Base-by-base conservation (phyloP, 1,140 invertebrate species). In the Heliconius congener region DNA sequence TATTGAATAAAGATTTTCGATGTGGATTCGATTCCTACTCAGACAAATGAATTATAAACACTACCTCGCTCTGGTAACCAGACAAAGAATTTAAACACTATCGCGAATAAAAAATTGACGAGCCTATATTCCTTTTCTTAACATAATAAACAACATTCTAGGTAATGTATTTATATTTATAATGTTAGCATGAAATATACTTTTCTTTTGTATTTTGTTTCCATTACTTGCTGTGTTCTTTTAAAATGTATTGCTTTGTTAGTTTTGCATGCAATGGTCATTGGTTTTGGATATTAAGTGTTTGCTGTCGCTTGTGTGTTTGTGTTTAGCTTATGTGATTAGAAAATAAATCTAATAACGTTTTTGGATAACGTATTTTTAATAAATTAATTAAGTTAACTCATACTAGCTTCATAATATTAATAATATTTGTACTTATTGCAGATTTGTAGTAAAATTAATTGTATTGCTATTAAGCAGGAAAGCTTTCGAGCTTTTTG, bases 251-350 rank as follows among this genome's bases (percentile, higher is more conserved):
- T 74, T 57, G 50, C n/a, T 23, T 55, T 57, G 52, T 74, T 4
- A 46, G 16, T 34, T 74, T 19, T 74, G 52, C 52, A 57, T 57
- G 52, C 3, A 39, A 60, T 60, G n/a, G 13, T 66, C 13, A 37
- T 19, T 57, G n/a, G 19, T 37, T 72, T 72, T 42, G 30, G 19
- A 37, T 39, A n/a, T 52, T 57, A 4, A 9, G 18, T 57, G 18
- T 74, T 75, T 42, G n/a, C 39, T 60, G 55, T 60, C 60, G 60
- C 60, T 66, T 66, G 60, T 66, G 60, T 66, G 13, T 66, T 66
- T 30, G 60, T 27, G 11, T 66, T 66, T 66, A 16, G 27, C 55
- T n/a, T 60, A 2, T 23, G 16, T 30, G 60, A 30, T 23, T 52
- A 52, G 5, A 52, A 52, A 19, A 30, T 72, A 37, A 72, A 42